A percentile compares a stretch with the other conserved stretches of the same genome.
These are phyloP conservation scores for Sialia sialis DNA, from an alignment of 2,113 vertebrate species.

Conservation along the genomic window DNA sequence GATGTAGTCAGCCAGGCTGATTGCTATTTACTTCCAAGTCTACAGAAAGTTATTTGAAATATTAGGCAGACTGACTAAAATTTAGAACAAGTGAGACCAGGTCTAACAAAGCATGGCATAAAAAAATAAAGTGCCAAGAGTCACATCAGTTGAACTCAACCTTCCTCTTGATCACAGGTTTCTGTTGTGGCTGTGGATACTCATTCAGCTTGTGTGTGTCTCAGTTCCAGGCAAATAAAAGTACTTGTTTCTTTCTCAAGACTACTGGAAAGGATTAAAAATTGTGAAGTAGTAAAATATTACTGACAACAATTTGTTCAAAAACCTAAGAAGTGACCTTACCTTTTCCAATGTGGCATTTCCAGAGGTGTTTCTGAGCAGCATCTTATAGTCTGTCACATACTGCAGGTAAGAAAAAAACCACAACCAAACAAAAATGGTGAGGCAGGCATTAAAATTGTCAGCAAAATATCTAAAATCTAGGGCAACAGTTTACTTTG, in stretches of 20 bases:
- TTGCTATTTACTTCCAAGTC: background rate
- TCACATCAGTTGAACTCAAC: background rate
- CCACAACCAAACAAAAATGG: background rate
- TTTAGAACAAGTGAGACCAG: background rate
- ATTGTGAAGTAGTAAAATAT: background rate
- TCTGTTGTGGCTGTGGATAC: background rate
- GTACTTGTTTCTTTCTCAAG: background rate
- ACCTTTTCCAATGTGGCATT: conserved; percentile 86
- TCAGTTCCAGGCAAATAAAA: background rate
- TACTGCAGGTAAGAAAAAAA: conserved; percentile 73
- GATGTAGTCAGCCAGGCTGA: background rate
- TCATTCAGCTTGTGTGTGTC: background rate
- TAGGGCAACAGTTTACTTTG: background rate
- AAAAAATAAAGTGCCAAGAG: background rate
- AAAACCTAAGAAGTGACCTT: background rate
- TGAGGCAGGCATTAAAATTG: background rate
- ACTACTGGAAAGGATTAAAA: background rate
- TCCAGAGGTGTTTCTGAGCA: conserved; percentile 79
- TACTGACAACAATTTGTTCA: background rate
- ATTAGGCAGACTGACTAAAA: background rate
- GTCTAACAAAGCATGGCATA: background rate
- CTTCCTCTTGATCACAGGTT: background rate
- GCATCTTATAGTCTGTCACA: conserved; percentile 81
- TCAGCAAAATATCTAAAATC: background rate
- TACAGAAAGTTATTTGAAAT: background rate